Evolutionary conservation across 2,888 invertebrate species (phyloP).

Genomic region (Stegophylla sp.): DNA sequence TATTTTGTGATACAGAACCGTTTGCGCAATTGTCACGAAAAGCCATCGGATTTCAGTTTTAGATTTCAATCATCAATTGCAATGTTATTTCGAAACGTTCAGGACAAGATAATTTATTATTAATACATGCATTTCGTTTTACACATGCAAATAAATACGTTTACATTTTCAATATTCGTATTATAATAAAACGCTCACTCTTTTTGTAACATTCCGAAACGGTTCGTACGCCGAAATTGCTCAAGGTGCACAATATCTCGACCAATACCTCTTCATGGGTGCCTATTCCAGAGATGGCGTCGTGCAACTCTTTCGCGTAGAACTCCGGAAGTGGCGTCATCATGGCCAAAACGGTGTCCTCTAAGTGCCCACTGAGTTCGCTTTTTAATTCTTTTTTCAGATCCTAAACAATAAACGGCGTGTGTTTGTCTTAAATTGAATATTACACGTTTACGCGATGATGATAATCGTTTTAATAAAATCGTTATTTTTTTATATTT

Average conservation of each 20-base stretch:
- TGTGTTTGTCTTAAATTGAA: no score
- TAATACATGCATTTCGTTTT: no score
- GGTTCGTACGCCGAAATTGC: conserved; percentile 65
- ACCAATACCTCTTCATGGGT: conserved; percentile 67
- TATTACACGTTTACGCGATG: no score
- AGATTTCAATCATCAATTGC: no score
- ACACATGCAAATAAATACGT: no score
- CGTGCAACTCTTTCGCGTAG: conserved; percentile 67
- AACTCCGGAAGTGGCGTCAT: conserved; percentile 67
- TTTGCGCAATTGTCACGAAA: no score
- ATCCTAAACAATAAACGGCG: conserved; percentile 64
- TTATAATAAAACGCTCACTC: conserved; percentile 63
- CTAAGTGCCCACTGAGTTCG: conserved; percentile 68
- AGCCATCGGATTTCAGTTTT: no score
- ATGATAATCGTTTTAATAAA: background rate
- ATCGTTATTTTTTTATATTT: conserved; percentile 41
- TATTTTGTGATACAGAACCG: no score
- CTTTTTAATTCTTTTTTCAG: conserved; percentile 66
- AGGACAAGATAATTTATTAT: no score
- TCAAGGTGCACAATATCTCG: conserved; percentile 67
- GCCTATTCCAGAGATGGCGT: conserved; percentile 67
- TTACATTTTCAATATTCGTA: no score
- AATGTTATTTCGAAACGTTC: no score
- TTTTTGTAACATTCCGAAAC: conserved; percentile 64
- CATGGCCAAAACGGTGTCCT: conserved; percentile 67